Conservation (phyloP, 2,113 vertebrate species). For the Aptenodytes forsteri region DNA sequence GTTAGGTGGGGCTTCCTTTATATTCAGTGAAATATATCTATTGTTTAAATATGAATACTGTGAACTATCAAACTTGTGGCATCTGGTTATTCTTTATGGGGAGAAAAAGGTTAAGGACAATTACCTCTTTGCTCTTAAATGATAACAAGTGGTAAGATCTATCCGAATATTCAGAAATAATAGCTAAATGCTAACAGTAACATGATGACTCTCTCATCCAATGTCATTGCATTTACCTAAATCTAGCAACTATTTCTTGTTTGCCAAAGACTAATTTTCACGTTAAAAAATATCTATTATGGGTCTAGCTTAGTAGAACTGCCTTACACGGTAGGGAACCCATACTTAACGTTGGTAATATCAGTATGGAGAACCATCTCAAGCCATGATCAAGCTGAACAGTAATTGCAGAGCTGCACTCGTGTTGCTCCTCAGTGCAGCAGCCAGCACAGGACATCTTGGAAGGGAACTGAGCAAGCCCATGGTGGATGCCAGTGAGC, state of each 20-base stretch:
- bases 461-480: neutral
- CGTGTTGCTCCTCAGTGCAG: neutral
- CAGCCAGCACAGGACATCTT: conserved; percentile 37
- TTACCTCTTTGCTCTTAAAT: conserved; percentile 7
- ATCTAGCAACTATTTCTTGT: conserved; percentile 36
- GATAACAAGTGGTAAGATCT: neutral
- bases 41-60: conserved; percentile 19
- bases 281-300: conserved; percentile 37
- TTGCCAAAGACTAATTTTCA: conserved; percentile 62
- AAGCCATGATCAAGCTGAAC: conserved; percentile 4
- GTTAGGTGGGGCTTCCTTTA: neutral
- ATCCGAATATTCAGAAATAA: neutral
- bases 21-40: neutral
- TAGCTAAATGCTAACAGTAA: neutral
- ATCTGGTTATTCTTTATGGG: conserved; percentile 28
- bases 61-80: conserved; percentile 30
- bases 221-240: neutral
- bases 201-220: neutral
- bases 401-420: neutral
- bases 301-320: conserved; percentile 36
- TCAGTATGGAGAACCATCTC: conserved; percentile 7
- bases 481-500: neutral
- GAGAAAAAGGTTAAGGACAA: conserved; percentile 35
- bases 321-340: neutral
- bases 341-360: neutral